Percentiles rank a stretch among this genome's conserved stretches.
phyloP scores from a whole-genome alignment of 2,888 invertebrate species.

The Plutella xylostella region DNA sequence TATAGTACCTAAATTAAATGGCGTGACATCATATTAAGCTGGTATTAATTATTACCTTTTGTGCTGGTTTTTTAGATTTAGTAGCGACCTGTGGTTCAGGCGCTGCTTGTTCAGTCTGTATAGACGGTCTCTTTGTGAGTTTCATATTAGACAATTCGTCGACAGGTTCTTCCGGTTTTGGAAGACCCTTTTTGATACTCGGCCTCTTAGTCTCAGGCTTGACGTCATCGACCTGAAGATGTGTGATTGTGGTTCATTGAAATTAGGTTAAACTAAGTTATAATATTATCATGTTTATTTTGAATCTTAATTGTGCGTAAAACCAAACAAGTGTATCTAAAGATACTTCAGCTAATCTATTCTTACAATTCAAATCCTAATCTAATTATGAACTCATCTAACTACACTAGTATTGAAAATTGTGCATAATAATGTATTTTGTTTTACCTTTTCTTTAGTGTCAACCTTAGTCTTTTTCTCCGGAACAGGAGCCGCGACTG shows the following conservation, averaged over 20 bases:
- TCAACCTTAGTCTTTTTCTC: conserved; percentile 50
- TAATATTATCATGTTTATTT: neutral
- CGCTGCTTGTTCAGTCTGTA: conserved; percentile 42
- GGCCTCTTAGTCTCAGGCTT: conserved; percentile 37
- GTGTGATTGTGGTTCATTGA: neutral
- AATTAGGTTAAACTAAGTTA: neutral
- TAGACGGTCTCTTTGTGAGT: conserved; percentile 44
- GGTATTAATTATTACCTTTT: conserved; percentile 39
- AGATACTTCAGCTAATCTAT: neutral
- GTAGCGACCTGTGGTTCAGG: conserved; percentile 55
- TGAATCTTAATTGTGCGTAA: too few relatives aligned
- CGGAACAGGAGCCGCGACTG: conserved; percentile 39
- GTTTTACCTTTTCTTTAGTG: conserved; percentile 32
- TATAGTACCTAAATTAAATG: too few relatives aligned
- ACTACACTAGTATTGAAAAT: neutral
- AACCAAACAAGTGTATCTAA: neutral
- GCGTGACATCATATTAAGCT: too few relatives aligned
- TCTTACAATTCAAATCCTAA: too few relatives aligned
- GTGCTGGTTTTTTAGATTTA: conserved; percentile 42
- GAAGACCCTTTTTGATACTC: conserved; percentile 55
- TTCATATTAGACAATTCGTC: conserved; percentile 56
- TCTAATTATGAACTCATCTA: neutral
- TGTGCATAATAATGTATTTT: neutral
- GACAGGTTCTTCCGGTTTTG: conserved; percentile 51
- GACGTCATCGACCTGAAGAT: conserved; percentile 43